Evolutionary conservation across 2,888 invertebrate genomes (phyloP), one percentile per base, ranked within the genome.

Genomic region (Acanthosepion lycidas): DNA sequence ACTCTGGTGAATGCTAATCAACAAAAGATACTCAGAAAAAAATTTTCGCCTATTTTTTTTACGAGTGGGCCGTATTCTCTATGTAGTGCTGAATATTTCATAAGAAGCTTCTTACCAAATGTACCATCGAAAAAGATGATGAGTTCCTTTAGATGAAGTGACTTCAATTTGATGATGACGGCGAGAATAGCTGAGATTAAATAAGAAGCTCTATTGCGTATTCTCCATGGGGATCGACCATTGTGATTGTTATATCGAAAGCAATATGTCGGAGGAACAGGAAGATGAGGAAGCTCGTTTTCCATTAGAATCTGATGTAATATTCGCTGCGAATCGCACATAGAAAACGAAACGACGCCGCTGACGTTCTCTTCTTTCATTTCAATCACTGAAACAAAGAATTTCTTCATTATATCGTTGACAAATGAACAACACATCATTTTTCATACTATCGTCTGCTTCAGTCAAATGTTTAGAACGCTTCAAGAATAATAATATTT

Each of bases 181-280:
- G 15, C 51, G 15, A 53, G 49, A 18, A 93, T 93, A 48, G 53
- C 93, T 15, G 53, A 9, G 2, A n/a, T 49, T 53, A 93, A 28
- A n/a, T 49, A 28, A 49, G 51, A 93, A 9, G 93, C 93, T 15
- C 93, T 49, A 2, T 93, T 42, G 6, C 93, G 93, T 49, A 93
- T 6, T n/a, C n/a, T 49, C 93, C 93, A 93, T 0, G 93, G 93
- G 0, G 93, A 93, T 49, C 93, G 23, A 15, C 93, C 93, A n/a
- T 93, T n/a, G 6, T 51, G 51, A 28, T 20, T n/a, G n/a, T 28
- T 28, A 15, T 78, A n/a, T 6, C 51, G 93, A n/a, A 23, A 53
- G 42, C 93, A 93, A 93, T 93, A 93, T 0, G 93, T 93, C 2
- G 93, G 26, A 28, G 93, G 93, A n/a, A 93, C 93, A 8, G 93